Evolutionary conservation across 2,113 vertebrate species (phyloP).

Genomic region (Alligator mississippiensis): DNA sequence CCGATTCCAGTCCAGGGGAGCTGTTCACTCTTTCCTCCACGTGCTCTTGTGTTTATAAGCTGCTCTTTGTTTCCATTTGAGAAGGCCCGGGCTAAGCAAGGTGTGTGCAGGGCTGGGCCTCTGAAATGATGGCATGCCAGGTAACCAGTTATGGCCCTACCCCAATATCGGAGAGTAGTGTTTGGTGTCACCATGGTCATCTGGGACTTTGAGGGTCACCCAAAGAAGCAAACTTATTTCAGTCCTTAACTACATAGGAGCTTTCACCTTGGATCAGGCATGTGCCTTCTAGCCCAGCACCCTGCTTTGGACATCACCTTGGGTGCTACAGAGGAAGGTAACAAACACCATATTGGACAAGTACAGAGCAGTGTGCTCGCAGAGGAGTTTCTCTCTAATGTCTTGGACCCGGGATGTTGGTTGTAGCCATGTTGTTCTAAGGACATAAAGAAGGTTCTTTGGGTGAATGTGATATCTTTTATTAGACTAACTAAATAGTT

Average conservation of each 20-base stretch:
- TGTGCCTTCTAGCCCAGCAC: neutral
- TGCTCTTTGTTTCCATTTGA: neutral
- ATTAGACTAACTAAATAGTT: too few relatives aligned
- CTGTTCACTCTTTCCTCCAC: neutral
- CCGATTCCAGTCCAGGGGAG: neutral
- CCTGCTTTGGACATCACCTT: neutral
- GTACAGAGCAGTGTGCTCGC: accelerated
- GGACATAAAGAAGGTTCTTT: too few relatives aligned
- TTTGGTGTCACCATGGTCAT: neutral
- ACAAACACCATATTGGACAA: neutral
- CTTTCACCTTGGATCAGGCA: too few relatives aligned
- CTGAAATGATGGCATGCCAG: neutral
- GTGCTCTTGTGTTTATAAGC: neutral
- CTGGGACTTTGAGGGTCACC: neutral
- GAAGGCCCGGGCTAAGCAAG: neutral
- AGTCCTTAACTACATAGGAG: neutral
- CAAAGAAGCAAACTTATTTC: neutral
- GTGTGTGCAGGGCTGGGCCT: neutral
- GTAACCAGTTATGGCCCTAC: neutral
- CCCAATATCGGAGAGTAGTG: neutral
- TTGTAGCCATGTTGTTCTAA: too few relatives aligned
- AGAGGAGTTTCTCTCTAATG: neutral
- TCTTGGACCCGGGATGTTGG: too few relatives aligned
- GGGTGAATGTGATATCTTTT: too few relatives aligned
- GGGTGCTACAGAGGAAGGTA: neutral